These are phyloP conservation scores for Mobula birostris DNA, from an alignment of 2,113 vertebrate species.

Conservation along the genomic window DNA sequence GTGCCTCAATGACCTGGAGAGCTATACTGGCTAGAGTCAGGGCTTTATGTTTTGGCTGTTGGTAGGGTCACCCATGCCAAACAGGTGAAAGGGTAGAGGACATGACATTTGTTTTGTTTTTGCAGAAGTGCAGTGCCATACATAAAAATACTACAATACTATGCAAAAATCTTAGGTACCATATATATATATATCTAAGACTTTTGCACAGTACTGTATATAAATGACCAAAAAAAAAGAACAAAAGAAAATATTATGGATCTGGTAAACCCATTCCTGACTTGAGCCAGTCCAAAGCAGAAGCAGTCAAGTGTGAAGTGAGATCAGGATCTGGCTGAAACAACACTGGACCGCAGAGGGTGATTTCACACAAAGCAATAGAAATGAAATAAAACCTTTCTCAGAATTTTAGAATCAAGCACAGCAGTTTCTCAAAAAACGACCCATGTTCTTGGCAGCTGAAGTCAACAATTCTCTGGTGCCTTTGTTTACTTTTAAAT, in stretches of 20 bases:
- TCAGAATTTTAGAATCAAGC: background rate
- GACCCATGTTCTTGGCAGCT: background rate
- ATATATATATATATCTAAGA: no score
- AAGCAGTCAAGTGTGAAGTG: background rate
- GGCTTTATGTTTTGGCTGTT: no score
- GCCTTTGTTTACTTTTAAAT: slow-evolving; percentile 21
- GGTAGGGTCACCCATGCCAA: no score
- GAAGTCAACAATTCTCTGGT: background rate
- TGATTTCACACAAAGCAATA: no score
- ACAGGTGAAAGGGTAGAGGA: no score
- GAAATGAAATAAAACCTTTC: background rate
- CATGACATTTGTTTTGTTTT: no score
- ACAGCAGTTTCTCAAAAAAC: background rate
- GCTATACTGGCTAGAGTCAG: no score
- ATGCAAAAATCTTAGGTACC: no score
- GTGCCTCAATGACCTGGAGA: no score
- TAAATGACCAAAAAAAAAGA: background rate
- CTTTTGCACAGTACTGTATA: no score
- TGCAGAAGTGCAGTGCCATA: no score
- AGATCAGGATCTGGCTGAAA: background rate
- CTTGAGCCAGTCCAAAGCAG: background rate
- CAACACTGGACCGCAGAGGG: background rate
- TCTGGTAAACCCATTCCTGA: background rate
- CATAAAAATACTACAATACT: no score
- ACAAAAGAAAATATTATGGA: background rate